phyloP scores from a whole-genome alignment of 2,113 vertebrate species.

The Vulpes vulpes region DNA sequence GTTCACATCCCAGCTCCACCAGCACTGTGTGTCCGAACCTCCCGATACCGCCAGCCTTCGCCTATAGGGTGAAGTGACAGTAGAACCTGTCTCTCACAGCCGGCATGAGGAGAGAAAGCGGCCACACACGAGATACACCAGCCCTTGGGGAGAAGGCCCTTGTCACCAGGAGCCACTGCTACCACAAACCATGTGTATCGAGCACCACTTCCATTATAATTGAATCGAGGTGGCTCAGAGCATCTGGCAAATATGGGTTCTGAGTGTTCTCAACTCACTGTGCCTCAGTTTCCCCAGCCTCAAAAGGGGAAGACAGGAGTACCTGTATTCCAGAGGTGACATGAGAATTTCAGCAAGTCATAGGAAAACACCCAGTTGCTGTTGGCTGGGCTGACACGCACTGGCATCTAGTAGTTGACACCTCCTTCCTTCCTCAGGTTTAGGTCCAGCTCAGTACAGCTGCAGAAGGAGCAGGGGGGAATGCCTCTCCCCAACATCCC shows the following conservation, averaged over 20 bases:
- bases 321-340: background rate
- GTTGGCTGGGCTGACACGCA: background rate
- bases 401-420: background rate
- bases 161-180: background rate
- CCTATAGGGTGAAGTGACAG: accelerated
- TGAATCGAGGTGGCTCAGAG: background rate
- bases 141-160: background rate
- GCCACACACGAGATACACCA: accelerated
- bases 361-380: accelerated
- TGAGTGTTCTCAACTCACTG: background rate
- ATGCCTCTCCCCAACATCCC: background rate
- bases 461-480: background rate
- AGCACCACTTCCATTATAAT: background rate
- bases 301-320: background rate
- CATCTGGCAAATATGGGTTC: background rate
- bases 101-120: accelerated
- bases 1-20: accelerated
- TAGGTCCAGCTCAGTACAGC: background rate
- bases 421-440: background rate
- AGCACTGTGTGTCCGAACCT: background rate
- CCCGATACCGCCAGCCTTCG: accelerated
- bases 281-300: slow-evolving; percentile 11
- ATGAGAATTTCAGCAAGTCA: background rate
- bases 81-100: too few relatives aligned
- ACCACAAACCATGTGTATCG: accelerated